Evolutionary conservation across 1,140 invertebrate genomes (phyloP).

Genomic region (Zaprionus gabonicus): DNA sequence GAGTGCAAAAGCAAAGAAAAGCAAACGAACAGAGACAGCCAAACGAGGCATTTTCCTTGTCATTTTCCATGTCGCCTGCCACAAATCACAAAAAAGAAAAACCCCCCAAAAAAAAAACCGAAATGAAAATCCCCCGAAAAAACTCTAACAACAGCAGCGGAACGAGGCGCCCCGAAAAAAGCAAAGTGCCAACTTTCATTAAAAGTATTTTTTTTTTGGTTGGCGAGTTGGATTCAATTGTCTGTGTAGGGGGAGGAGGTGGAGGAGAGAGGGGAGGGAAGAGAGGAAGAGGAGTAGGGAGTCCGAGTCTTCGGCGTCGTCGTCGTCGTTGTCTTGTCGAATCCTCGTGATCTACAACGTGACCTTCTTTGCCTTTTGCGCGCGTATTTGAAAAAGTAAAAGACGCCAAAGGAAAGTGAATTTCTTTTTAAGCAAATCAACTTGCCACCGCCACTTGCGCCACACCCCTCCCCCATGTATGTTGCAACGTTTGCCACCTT

Average conservation of each 20-base stretch:
- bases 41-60: conserved; percentile 54
- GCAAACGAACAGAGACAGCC: conserved; percentile 27
- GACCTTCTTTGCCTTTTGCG: conserved; percentile 75
- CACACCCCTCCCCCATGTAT: conserved; percentile 40
- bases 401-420: conserved; percentile 73
- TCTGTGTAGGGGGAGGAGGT: conserved; percentile 24
- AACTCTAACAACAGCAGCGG: background rate
- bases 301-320: conserved; percentile 7
- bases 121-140: conserved; percentile 38
- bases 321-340: conserved; percentile 42
- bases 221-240: conserved; percentile 72
- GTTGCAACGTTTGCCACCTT: conserved; percentile 45
- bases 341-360: conserved; percentile 77
- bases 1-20: background rate
- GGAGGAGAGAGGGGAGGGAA: background rate
- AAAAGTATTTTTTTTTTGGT: conserved; percentile 69
- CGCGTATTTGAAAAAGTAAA: conserved; percentile 63
- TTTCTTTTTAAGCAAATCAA: conserved; percentile 82
- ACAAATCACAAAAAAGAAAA: conserved; percentile 66
- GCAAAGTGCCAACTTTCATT: conserved; percentile 81
- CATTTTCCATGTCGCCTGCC: conserved; percentile 74
- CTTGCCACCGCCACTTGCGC: conserved; percentile 51
- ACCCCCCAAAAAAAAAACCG: conserved; percentile 37
- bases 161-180: conserved; percentile 48
- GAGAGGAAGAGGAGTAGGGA: background rate